Percentiles rank a stretch among this genome's conserved stretches.
These are phyloP conservation scores for Porites evermanni DNA, from an alignment of 92 coral and sea anemone genomes.

Conservation along the genomic window DNA sequence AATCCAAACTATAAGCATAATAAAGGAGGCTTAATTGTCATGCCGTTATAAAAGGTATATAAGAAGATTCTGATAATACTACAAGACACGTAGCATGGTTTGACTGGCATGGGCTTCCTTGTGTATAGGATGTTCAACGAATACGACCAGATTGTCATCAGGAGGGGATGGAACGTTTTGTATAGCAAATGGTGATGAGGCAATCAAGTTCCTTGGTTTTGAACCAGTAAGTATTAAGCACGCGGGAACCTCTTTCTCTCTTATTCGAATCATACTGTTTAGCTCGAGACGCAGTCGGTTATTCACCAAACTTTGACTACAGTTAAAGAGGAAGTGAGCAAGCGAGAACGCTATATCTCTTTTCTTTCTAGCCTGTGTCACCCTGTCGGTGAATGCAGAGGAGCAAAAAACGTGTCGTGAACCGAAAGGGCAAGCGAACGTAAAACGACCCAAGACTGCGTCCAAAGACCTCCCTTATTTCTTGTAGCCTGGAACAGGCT, in stretches of 20 bases:
- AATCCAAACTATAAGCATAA: no score
- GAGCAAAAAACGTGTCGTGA: no score
- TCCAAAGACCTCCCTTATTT: neutral
- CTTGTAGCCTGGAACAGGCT: neutral
- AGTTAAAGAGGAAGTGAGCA: no score
- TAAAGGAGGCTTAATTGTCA: no score
- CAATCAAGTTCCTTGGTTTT: slow-evolving; percentile 59
- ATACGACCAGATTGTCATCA: neutral
- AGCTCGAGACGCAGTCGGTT: neutral
- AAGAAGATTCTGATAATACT: no score
- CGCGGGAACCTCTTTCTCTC: neutral
- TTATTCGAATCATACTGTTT: neutral
- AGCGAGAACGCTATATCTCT: no score
- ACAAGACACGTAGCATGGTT: no score
- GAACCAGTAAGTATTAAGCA: slow-evolving; percentile 34
- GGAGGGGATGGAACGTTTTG: slow-evolving; percentile 21
- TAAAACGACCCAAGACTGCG: neutral
- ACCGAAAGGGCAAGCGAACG: no score
- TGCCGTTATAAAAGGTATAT: no score
- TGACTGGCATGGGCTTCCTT: no score
- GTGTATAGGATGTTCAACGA: no score
- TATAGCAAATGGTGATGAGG: slow-evolving; percentile 51
- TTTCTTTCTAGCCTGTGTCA: no score
- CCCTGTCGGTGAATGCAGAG: neutral
- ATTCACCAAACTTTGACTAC: neutral